These are phyloP conservation scores for Acanthurus tractus DNA, from an alignment of 2,797 vertebrate species.

Conservation along the genomic window DNA sequence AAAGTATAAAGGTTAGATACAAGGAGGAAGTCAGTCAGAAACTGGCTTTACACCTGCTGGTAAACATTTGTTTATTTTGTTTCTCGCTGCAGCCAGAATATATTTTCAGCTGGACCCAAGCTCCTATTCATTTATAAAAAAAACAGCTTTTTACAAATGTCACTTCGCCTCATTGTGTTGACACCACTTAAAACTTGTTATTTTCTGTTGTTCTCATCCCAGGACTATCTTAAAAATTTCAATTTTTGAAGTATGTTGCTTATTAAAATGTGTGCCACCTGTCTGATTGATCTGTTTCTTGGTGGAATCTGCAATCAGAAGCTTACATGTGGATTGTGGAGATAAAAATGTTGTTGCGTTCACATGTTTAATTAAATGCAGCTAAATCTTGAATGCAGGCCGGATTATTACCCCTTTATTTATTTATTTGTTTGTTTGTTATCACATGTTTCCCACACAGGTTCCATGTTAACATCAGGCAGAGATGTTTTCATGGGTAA, in stretches of 20 bases:
- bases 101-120: conserved; percentile 31
- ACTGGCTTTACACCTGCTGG: conserved; percentile 18
- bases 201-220: conserved; percentile 3
- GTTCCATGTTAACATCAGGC: neutral
- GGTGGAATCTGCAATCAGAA: neutral
- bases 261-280: conserved; percentile 29
- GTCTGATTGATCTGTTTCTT: conserved; percentile 19
- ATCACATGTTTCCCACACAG: neutral
- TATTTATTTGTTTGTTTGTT: too few species aligned
- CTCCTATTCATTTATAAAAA: conserved; percentile 11
- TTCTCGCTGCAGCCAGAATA: conserved; percentile 9
- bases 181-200: conserved; percentile 19
- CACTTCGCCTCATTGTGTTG: conserved; percentile 24
- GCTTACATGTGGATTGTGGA: neutral
- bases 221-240: neutral
- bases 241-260: conserved; percentile 11
- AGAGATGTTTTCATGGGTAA: neutral
- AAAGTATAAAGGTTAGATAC: conserved; percentile 4
- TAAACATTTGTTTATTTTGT: conserved; percentile 18
- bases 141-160: conserved; percentile 32
- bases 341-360: neutral
- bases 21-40: conserved; percentile 3
- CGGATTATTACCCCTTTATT: too few species aligned
- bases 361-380: neutral
- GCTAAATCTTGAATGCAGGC: neutral